Evolutionary conservation across 2,113 vertebrate genomes (phyloP).

Genomic region (Recurvirostra avosetta): DNA sequence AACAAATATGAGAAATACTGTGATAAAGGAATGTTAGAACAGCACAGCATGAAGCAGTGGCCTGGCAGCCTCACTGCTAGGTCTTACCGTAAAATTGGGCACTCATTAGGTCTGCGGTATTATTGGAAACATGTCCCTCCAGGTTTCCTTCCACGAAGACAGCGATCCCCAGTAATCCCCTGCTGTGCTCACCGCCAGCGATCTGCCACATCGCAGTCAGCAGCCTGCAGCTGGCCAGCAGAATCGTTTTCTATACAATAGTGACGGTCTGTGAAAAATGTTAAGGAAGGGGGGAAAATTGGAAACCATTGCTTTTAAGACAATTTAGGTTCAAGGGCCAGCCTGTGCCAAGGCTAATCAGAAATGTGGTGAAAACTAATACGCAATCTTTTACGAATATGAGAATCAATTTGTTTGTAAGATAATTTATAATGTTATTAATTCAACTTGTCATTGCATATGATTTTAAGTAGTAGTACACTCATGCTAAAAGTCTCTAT

Average conservation of each 20-base stretch:
- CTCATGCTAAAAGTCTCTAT: neutral
- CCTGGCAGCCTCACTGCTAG: neutral
- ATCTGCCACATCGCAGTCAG: neutral
- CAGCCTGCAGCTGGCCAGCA: neutral
- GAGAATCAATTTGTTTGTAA: neutral
- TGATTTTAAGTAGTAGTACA: neutral
- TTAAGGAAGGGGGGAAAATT: neutral
- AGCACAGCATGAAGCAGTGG: neutral
- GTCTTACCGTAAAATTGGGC: neutral
- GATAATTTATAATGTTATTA: neutral
- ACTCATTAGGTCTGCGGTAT: neutral
- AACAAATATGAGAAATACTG: neutral
- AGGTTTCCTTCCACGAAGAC: neutral
- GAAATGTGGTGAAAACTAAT: neutral
- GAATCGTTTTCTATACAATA: neutral
- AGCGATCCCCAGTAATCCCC: neutral
- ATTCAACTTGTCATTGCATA: neutral
- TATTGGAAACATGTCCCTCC: neutral
- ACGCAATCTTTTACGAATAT: neutral
- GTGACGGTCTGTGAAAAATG: neutral
- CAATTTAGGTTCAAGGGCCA: conserved; percentile 6
- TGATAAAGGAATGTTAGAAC: neutral
- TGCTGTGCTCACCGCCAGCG: neutral
- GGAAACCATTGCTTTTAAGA: neutral
- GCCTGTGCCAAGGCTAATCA: neutral